Percentiles rank a stretch among this genome's conserved stretches.
These are phyloP conservation scores for Malurus leucopterus DNA, from an alignment of 2,797 vertebrate species.

Conservation along the genomic window DNA sequence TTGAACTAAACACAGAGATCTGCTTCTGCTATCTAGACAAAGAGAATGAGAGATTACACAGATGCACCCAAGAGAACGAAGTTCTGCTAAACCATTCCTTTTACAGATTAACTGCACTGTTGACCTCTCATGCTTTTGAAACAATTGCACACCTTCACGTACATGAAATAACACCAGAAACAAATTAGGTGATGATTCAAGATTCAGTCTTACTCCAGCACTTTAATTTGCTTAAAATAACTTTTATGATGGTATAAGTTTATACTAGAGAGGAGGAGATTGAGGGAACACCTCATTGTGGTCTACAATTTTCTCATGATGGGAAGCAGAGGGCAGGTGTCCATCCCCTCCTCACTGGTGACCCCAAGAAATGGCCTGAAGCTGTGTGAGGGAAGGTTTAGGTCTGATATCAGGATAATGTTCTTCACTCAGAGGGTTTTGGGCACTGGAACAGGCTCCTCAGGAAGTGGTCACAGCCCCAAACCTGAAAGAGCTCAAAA, in stretches of 20 bases:
- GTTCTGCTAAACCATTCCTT: background rate
- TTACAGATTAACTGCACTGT: background rate
- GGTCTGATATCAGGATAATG: rapidly evolving
- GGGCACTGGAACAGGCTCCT: background rate
- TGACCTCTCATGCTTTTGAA: background rate
- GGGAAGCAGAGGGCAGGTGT: background rate
- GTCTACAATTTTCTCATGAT: background rate
- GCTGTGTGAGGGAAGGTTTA: background rate
- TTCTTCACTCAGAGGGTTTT: background rate
- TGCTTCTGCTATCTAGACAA: background rate
- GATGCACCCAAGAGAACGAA: background rate
- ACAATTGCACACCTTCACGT: rapidly evolving
- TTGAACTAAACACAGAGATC: background rate
- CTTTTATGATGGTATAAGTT: background rate
- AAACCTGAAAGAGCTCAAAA: background rate
- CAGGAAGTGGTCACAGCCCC: no score
- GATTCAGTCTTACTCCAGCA: background rate
- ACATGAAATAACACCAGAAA: background rate
- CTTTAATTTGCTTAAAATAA: background rate
- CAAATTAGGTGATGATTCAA: background rate
- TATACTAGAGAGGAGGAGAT: background rate
- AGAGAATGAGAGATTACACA: background rate
- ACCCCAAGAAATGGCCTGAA: no score
- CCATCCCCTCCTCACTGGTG: background rate
- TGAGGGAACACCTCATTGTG: background rate